Evolutionary conservation across 1,140 invertebrate genomes (phyloP).

Genomic region (Heliconius hewitsoni): DNA sequence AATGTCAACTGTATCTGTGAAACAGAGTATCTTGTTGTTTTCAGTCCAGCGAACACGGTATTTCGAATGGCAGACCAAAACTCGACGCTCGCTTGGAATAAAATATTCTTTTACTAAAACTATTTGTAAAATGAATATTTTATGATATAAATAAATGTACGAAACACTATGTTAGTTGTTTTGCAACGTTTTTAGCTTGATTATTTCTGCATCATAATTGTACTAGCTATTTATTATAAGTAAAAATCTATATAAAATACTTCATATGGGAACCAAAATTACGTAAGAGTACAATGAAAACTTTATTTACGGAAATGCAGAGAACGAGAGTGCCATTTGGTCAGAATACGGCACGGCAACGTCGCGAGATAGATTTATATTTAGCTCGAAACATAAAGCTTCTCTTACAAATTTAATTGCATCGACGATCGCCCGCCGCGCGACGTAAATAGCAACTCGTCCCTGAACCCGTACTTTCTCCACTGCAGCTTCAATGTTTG

Average conservation of each 20-base stretch:
- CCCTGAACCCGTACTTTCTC: conserved; percentile 80
- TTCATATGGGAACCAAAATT: background rate
- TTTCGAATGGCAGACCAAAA: conserved; percentile 12
- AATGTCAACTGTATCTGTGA: conserved; percentile 29
- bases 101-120: conserved; percentile 3
- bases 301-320: conserved; percentile 44
- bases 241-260: background rate
- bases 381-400: conserved; percentile 74
- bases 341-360: conserved; percentile 56
- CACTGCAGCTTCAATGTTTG: conserved; percentile 23
- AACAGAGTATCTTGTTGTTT: conserved; percentile 29
- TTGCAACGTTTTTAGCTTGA: background rate
- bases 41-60: conserved; percentile 16
- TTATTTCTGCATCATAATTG: background rate
- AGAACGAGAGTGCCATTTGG: conserved; percentile 52
- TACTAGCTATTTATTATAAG: background rate
- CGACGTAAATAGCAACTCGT: conserved; percentile 73
- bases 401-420: conserved; percentile 79
- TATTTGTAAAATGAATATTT: background rate
- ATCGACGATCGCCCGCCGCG: conserved; percentile 75
- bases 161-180: background rate
- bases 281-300: conserved; percentile 16
- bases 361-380: conserved; percentile 61
- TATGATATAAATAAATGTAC: background rate
- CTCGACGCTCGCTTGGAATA: background rate